Evolutionary conservation across 2,888 invertebrate genomes (phyloP), one percentile per base, ranked within the genome.

Genomic region (Andrena trimmerana): DNA sequence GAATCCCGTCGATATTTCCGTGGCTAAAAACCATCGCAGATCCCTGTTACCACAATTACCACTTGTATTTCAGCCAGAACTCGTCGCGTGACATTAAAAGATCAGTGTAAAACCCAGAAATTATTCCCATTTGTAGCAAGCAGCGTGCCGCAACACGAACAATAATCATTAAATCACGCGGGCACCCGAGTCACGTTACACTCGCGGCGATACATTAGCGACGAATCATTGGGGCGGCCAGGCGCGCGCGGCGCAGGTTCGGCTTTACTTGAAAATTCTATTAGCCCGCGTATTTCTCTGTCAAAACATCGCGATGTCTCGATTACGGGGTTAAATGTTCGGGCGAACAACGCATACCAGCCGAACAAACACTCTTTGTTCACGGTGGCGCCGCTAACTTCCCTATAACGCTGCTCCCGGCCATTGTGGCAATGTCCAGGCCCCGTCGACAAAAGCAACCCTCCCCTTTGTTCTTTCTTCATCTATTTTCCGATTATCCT

Each of bases 261-360:
- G 63, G 31, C 73, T 71, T 79, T 60, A 16, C 71, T 31, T 20
- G 80, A 36, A 75, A 77, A 83, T 83, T 83, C 82, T 72, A 83
- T 82, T 72, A 77, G 77, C 77, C 65, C 68, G 59, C 60, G 72
- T 74, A 78, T 88, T 85, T 78, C 88, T 78, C 80, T 60, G 68
- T 82, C 79, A 76, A 67, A 76, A 65, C 69, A 65, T 68, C 70
- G 66, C 65, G 66, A 59, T 76, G 83, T 70, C 87, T 82, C 83
- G 86, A 86, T 88, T 84, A 71, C 69, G 60, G 24, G 78, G 74
- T 65, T 76, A 86, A 88, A 88, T 78, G 86, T 78, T 86, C 80
- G 42, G 65, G n/a, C 71, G 69, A 83, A 84, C 73, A 70, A 67
- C 78, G 69, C 65, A 65, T 50, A 72, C 69, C 60, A 31, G 31